A percentile compares a stretch with the other conserved stretches of the same genome.
These are phyloP conservation scores for Cyphomyrmex costatus DNA, from an alignment of 1,140 invertebrate genomes.

Conservation along the genomic window DNA sequence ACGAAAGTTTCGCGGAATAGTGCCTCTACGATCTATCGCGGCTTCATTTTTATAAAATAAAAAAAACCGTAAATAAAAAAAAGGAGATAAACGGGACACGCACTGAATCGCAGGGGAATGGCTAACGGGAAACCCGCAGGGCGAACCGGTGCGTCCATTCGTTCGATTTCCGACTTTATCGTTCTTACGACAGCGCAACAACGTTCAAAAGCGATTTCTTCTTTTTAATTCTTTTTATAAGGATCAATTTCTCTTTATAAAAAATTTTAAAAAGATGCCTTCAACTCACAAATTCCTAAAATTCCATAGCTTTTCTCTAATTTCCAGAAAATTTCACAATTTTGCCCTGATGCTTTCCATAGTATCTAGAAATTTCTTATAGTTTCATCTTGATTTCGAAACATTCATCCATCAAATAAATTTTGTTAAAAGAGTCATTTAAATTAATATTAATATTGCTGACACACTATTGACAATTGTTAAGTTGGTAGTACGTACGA, in stretches of 20 bases:
- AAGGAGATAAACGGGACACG: slow-evolving; percentile 18
- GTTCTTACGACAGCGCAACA: not conserved
- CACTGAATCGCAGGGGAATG: not conserved
- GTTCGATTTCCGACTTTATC: not conserved
- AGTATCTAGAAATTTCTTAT: no score
- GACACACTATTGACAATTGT: no score
- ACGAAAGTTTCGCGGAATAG: not conserved
- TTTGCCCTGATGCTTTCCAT: no score
- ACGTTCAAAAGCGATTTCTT: not conserved
- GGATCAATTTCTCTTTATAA: slow-evolving; percentile 80
- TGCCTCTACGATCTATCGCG: not conserved
- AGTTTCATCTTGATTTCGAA: no score
- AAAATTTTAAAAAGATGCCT: no score
- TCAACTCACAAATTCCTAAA: no score
- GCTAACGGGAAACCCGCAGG: not conserved
- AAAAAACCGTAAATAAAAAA: not conserved
- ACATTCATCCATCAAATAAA: no score
- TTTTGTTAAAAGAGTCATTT: no score
- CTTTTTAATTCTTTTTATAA: not conserved
- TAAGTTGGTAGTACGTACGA: no score
- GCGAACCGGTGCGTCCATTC: not conserved
- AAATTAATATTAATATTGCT: no score
- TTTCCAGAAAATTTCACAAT: no score
- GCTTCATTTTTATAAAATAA: not conserved
- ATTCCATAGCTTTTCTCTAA: no score